These are phyloP conservation scores for Agonopterix alstromeriana DNA, from an alignment of 2,888 invertebrate genomes.

Conservation along the genomic window DNA sequence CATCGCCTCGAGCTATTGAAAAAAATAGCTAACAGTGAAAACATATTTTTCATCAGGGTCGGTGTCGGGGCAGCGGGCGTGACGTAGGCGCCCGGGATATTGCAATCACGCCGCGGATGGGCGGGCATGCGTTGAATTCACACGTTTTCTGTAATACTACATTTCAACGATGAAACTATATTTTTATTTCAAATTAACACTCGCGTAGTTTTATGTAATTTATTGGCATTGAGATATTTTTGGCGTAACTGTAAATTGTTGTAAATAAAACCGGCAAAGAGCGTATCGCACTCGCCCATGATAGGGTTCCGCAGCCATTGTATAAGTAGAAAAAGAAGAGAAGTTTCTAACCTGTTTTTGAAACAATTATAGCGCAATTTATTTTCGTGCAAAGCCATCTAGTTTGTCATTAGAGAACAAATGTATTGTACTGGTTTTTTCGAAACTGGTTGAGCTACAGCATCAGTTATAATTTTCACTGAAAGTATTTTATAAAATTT, in stretches of 20 bases:
- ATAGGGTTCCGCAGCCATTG: no score
- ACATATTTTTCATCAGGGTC: conserved; percentile 43
- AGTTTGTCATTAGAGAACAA: no score
- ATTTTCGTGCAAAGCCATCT: no score
- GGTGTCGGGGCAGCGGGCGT: conserved; percentile 23
- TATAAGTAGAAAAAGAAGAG: no score
- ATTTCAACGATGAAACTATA: background rate
- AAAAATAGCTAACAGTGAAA: conserved; percentile 14
- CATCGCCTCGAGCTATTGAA: conserved; percentile 25
- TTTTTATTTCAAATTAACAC: background rate
- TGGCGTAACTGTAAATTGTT: background rate
- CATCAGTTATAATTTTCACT: no score
- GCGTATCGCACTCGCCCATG: no score
- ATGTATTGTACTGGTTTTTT: no score
- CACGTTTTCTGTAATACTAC: conserved; percentile 15
- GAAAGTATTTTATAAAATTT: no score
- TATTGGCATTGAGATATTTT: background rate
- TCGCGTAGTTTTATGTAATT: background rate
- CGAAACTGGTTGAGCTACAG: no score
- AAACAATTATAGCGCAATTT: no score
- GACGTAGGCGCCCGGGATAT: conserved; percentile 33
- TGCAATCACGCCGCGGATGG: conserved; percentile 35
- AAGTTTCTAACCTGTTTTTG: no score
- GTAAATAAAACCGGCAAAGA: no score
- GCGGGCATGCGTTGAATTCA: conserved; percentile 20